phyloP scores from a whole-genome alignment of 30 jellyfish, hydroid and myxozoan species.

The Cassiopea xamachana region DNA sequence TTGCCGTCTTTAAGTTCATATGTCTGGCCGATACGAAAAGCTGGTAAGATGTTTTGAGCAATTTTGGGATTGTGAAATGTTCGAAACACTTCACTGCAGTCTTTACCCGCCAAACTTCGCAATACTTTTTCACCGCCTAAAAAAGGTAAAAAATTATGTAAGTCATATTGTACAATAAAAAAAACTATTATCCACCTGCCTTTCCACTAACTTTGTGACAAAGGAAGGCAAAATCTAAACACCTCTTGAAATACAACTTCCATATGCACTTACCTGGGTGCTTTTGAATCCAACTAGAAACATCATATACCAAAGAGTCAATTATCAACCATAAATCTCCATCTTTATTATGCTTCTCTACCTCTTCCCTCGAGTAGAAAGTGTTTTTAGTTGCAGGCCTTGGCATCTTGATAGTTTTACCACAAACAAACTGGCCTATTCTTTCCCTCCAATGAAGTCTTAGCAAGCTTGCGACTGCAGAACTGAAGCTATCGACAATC shows the following conservation, averaged over 20 bases:
- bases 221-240: no score
- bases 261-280: slow-evolving; percentile 77
- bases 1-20: slow-evolving; percentile 7
- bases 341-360: slow-evolving; percentile 71
- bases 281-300: slow-evolving; percentile 81
- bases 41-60: slow-evolving; percentile 52
- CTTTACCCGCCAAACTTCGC: slow-evolving; percentile 90
- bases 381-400: not conserved
- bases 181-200: not conserved
- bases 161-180: not conserved
- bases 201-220: no score
- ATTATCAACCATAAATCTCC: slow-evolving; percentile 86
- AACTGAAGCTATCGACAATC: not conserved
- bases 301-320: slow-evolving; percentile 80
- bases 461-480: not conserved
- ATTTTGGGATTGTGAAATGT: slow-evolving; percentile 79
- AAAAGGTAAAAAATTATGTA: not conserved
- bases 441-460: not conserved
- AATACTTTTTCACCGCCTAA: slow-evolving; percentile 81
- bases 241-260: no score
- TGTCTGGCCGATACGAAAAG: slow-evolving; percentile 80
- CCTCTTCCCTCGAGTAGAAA: slow-evolving; percentile 68
- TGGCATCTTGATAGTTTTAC: not conserved
- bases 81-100: slow-evolving; percentile 90
- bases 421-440: not conserved